Evolutionary conservation across 2,888 invertebrate genomes (phyloP).

Genomic region (Aradus depressus): DNA sequence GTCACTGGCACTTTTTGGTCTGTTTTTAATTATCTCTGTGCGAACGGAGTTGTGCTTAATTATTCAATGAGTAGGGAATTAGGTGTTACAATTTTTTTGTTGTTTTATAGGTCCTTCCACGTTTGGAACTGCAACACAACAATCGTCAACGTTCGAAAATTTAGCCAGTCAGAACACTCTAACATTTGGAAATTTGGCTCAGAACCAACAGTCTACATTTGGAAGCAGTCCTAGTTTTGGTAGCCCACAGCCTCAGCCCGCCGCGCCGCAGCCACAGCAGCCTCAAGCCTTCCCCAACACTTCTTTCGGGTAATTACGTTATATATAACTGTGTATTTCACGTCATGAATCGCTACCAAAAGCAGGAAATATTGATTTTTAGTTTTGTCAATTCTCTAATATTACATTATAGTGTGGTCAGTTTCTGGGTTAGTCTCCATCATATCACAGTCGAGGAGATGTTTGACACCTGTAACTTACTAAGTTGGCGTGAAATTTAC

Average conservation of each 20-base stretch:
- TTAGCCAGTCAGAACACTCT: slow-evolving; percentile 49
- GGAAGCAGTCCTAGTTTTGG: slow-evolving; percentile 10
- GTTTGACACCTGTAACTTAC: too few species aligned
- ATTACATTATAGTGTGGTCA: too few species aligned
- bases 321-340: slow-evolving; percentile 2
- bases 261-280: slow-evolving; percentile 1
- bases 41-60: too few species aligned
- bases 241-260: slow-evolving; percentile 12
- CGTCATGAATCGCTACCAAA: too few species aligned
- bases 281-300: slow-evolving; percentile 13
- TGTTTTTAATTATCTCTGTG: too few species aligned
- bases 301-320: slow-evolving; percentile 20
- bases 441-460: too few species aligned
- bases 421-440: too few species aligned
- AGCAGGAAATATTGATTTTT: too few species aligned
- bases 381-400: too few species aligned
- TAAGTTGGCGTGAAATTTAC: too few species aligned
- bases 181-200: slow-evolving; percentile 30
- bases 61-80: not conserved
- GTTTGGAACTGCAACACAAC: slow-evolving; percentile 29
- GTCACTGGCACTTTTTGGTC: too few species aligned
- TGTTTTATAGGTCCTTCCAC: slow-evolving; percentile 11
- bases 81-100: not conserved
- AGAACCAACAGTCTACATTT: slow-evolving; percentile 18
- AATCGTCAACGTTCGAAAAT: slow-evolving; percentile 50